These are phyloP conservation scores for Eretmochelys imbricata DNA, from an alignment of 2,113 vertebrate genomes.

Conservation along the genomic window DNA sequence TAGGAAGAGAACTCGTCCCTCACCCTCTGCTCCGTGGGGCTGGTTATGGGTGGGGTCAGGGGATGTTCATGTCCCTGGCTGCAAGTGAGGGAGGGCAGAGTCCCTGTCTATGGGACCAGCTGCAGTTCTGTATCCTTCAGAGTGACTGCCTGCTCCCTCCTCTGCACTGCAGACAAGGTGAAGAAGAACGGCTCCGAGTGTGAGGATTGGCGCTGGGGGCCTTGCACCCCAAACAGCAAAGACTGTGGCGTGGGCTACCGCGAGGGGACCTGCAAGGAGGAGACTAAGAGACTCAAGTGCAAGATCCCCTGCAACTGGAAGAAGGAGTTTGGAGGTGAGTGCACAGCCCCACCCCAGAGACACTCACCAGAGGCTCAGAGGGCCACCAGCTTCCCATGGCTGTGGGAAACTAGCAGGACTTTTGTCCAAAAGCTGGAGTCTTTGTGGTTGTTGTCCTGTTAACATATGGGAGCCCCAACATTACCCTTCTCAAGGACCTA, in stretches of 20 bases:
- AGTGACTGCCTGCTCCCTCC: not conserved
- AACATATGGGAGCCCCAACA: not conserved
- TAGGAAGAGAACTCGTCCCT: fast-evolving
- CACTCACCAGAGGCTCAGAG: not conserved
- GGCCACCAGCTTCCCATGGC: not conserved
- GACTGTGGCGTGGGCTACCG: slow-evolving; percentile 91
- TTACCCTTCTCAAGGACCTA: not conserved
- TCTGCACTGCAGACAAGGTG: slow-evolving; percentile 76
- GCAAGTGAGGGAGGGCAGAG: fast-evolving
- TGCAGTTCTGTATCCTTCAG: not conserved
- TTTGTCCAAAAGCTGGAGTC: not conserved
- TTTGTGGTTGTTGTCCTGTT: not conserved
- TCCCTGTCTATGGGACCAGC: not conserved
- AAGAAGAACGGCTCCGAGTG: slow-evolving; percentile 84
- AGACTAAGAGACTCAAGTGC: slow-evolving; percentile 88
- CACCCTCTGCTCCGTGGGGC: not conserved
- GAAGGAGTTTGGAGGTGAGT: slow-evolving; percentile 93
- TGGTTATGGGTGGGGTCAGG: not conserved
- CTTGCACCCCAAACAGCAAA: slow-evolving; percentile 87
- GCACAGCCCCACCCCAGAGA: not conserved
- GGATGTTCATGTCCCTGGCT: fast-evolving
- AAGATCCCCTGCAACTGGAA: slow-evolving; percentile 98
- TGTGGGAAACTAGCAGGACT: not conserved
- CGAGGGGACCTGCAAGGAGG: slow-evolving; percentile 86
- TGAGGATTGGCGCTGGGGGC: slow-evolving; percentile 86